phyloP scores from a whole-genome alignment of 2,797 vertebrate genomes.

The Ceryle rudis region DNA sequence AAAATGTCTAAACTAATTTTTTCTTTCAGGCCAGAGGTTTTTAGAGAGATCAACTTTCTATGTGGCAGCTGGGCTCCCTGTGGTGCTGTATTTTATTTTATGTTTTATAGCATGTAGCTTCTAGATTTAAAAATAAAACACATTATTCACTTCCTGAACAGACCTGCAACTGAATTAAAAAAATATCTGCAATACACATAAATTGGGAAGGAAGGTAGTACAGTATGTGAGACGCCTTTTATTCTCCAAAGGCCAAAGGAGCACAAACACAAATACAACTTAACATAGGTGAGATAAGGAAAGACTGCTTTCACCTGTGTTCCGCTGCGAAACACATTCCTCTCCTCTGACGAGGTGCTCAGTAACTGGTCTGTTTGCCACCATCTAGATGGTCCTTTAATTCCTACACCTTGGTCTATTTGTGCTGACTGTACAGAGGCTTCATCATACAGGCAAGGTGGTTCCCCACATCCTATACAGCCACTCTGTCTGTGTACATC shows the following conservation, averaged over 20 bases:
- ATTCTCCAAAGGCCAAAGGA: background rate
- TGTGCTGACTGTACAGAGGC: background rate
- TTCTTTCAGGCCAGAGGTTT: constrained; percentile 35
- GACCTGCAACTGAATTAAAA: constrained; percentile 40
- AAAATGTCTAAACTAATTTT: constrained; percentile 41
- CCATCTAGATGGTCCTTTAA: background rate
- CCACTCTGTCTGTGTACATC: background rate
- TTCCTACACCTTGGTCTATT: background rate
- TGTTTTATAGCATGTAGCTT: constrained; percentile 53
- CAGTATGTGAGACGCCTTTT: background rate
- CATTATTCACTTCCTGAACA: constrained; percentile 43
- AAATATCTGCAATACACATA: background rate
- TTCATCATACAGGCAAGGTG: background rate
- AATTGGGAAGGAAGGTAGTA: background rate
- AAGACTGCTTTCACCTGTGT: background rate
- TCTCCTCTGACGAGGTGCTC: background rate
- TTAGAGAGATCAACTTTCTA: constrained; percentile 54
- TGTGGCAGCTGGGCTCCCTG: constrained; percentile 50
- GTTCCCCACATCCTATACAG: too few relatives aligned
- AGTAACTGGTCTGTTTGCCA: background rate
- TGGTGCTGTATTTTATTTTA: constrained; percentile 58
- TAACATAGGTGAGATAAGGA: background rate
- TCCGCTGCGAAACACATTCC: background rate
- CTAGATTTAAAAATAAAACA: constrained; percentile 55
- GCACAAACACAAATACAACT: background rate